Percentiles rank a stretch among this genome's conserved stretches.
These are phyloP conservation scores for Heteronetta atricapilla DNA, from an alignment of 2,113 vertebrate species.

Conservation along the genomic window DNA sequence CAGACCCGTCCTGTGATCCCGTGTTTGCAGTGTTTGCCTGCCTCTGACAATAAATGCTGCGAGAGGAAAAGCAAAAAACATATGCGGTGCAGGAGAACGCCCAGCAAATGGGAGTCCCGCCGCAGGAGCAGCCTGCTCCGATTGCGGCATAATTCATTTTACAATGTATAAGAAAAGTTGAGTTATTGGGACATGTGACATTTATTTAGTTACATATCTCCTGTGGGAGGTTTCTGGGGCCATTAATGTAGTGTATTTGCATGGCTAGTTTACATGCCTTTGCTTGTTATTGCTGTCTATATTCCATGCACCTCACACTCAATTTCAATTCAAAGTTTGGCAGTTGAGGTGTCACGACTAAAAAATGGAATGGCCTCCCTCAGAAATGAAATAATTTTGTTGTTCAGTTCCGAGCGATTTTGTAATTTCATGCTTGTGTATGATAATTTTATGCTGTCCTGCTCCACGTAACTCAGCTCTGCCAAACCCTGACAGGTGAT, in stretches of 20 bases:
- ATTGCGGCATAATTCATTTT: conserved; percentile 42
- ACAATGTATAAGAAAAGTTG: conserved; percentile 54
- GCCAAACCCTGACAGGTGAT: conserved; percentile 99
- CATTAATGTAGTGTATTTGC: conserved; percentile 79
- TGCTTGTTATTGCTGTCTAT: conserved; percentile 81
- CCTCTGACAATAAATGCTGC: background rate
- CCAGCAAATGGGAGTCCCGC: background rate
- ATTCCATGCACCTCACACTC: conserved; percentile 79
- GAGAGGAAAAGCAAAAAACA: background rate
- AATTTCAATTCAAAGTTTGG: conserved; percentile 86
- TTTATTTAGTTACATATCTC: conserved; percentile 81
- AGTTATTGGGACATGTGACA: conserved; percentile 76
- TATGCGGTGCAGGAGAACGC: background rate
- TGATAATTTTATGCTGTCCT: conserved; percentile 99
- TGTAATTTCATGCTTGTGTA: conserved; percentile 99
- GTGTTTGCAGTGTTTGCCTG: background rate
- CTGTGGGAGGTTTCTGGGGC: conserved; percentile 70
- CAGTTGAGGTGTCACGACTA: conserved; percentile 89
- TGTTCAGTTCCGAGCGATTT: conserved; percentile 98
- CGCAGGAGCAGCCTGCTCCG: background rate
- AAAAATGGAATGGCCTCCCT: conserved; percentile 90
- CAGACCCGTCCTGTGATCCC: rapidly evolving
- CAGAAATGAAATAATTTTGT: conserved; percentile 98
- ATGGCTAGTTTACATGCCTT: conserved; percentile 81
- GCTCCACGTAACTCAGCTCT: conserved; percentile 99